Conservation (phyloP, 2,113 vertebrate genomes). For the Emydocephalus ijimae region DNA sequence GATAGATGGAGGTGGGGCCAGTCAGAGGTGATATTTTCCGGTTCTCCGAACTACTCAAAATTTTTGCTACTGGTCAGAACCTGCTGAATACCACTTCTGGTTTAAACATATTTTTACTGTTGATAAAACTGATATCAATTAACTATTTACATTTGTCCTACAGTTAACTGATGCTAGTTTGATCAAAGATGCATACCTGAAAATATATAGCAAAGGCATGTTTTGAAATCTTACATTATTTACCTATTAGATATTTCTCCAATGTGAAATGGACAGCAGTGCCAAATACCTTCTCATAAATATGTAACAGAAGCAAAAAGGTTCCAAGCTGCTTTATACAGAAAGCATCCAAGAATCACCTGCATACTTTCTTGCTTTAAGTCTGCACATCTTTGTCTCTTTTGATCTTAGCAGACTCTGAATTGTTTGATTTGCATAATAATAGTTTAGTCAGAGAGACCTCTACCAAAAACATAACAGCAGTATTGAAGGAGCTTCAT, state of each 20-base stretch:
- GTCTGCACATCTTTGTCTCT: background rate
- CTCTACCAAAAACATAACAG: constrained; percentile 15
- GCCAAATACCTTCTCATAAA: background rate
- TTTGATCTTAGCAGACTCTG: constrained; percentile 1
- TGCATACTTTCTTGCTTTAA: background rate
- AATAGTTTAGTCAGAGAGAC: background rate
- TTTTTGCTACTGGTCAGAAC: too few species aligned
- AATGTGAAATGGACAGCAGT: background rate
- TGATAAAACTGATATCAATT: background rate
- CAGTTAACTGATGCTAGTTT: background rate
- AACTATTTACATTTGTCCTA: background rate
- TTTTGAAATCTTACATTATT: background rate
- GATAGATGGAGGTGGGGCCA: too few species aligned
- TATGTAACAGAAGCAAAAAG: background rate
- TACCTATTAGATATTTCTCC: background rate
- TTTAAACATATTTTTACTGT: background rate
- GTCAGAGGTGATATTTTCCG: too few species aligned
- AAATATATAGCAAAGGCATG: background rate
- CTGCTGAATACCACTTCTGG: too few species aligned
- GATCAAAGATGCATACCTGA: background rate
- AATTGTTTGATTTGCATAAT: constrained; percentile 1
- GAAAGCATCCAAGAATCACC: background rate
- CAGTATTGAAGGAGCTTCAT: constrained; percentile 20
- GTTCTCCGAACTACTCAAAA: too few species aligned
- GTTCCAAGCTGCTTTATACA: background rate